A percentile compares a stretch with the other conserved stretches of the same genome.
These are phyloP conservation scores for Aradophagus sp. DNA, from an alignment of 1,140 invertebrate species.

Conservation along the genomic window DNA sequence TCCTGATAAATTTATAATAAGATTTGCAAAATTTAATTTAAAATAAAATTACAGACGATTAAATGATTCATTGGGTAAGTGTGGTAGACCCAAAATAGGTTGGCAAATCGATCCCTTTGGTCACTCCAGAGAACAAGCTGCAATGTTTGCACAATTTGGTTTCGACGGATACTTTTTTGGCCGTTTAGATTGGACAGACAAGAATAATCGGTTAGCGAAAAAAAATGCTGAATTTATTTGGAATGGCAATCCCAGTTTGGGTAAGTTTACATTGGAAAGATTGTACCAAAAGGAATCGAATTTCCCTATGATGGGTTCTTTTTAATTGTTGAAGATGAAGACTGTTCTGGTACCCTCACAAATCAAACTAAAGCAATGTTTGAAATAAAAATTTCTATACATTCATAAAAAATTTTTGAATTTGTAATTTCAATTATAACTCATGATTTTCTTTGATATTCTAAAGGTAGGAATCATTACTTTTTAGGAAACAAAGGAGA, in stretches of 20 bases:
- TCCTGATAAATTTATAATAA: too few relatives aligned
- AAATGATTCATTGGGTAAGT: slow-evolving; percentile 88
- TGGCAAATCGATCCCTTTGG: slow-evolving; percentile 98
- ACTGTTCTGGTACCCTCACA: too few relatives aligned
- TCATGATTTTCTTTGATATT: too few relatives aligned
- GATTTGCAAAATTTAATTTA: too few relatives aligned
- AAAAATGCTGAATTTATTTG: slow-evolving; percentile 91
- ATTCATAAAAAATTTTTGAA: too few relatives aligned
- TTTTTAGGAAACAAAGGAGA: slow-evolving; percentile 77
- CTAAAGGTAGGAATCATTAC: too few relatives aligned
- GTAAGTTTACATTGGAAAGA: slow-evolving; percentile 62
- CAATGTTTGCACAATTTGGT: slow-evolving; percentile 87
- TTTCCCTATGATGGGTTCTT: slow-evolving; percentile 52
- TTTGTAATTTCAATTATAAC: too few relatives aligned
- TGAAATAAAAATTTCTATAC: too few relatives aligned
- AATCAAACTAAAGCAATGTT: too few relatives aligned
- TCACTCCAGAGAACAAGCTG: slow-evolving; percentile 91
- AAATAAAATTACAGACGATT: slow-evolving; percentile 78
- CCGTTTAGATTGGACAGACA: slow-evolving; percentile 92
- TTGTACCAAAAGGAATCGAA: too few relatives aligned
- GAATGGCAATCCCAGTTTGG: slow-evolving; percentile 83
- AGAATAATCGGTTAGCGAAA: slow-evolving; percentile 76
- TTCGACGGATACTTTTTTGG: slow-evolving; percentile 93
- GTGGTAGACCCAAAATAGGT: slow-evolving; percentile 85
- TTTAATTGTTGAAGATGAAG: too few relatives aligned